Evolutionary conservation across 2,797 vertebrate species (phyloP).

Genomic region (Notoglanidium macrostoma): DNA sequence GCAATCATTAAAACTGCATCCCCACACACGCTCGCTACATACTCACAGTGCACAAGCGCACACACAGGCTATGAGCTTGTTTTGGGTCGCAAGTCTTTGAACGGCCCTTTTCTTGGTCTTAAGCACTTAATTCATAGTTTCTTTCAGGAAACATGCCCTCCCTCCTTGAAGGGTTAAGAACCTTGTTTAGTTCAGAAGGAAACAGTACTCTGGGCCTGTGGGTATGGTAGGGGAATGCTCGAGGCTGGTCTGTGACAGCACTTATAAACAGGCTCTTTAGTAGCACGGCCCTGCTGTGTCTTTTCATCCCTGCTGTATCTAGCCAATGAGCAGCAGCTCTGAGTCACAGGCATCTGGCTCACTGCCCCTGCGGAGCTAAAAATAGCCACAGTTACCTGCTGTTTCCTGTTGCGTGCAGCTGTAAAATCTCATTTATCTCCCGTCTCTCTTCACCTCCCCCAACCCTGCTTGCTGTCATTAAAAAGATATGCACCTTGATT

Average conservation of each 20-base stretch:
- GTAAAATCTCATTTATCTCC: slow-evolving; percentile 77
- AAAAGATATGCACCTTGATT: slow-evolving; percentile 70
- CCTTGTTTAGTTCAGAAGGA: background rate
- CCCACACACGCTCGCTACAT: slow-evolving; percentile 39
- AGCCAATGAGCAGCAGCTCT: slow-evolving; percentile 66
- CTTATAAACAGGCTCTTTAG: slow-evolving; percentile 66
- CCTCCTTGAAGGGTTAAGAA: slow-evolving; percentile 9
- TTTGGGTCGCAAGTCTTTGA: slow-evolving; percentile 1
- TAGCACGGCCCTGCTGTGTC: slow-evolving; percentile 56
- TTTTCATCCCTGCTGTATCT: slow-evolving; percentile 65
- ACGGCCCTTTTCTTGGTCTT: slow-evolving; percentile 5
- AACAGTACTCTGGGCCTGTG: background rate
- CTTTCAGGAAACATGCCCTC: slow-evolving; percentile 1
- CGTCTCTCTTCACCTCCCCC: slow-evolving; percentile 62
- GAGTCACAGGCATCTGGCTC: slow-evolving; percentile 67
- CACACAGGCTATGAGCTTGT: background rate
- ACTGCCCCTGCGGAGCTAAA: slow-evolving; percentile 75
- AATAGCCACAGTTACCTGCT: slow-evolving; percentile 77
- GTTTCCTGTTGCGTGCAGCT: slow-evolving; percentile 63
- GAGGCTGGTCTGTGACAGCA: slow-evolving; percentile 58
- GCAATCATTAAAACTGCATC: slow-evolving; percentile 24
- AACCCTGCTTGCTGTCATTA: slow-evolving; percentile 61
- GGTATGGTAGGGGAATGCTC: slow-evolving; percentile 10
- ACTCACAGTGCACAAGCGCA: background rate
- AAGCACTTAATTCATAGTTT: slow-evolving; percentile 29